A percentile compares a stretch with the other conserved stretches of the same genome.
Conservation (phyloP, 2,888 invertebrate species). For the Amiota mariae region DNA sequence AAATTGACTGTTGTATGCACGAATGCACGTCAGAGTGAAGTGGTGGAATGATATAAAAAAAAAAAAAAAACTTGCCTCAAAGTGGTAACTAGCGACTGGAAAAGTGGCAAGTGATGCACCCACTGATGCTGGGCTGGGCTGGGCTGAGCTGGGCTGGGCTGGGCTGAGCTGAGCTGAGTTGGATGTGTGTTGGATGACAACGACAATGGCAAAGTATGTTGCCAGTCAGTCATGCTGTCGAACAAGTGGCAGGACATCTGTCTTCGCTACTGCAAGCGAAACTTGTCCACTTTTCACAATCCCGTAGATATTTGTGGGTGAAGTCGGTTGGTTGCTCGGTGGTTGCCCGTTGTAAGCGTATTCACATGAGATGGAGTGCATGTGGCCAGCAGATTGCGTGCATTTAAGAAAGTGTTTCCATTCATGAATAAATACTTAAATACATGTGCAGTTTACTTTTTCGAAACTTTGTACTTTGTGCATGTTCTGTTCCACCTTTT, state of each 20-base stretch:
- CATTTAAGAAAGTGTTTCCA: constrained; percentile 41
- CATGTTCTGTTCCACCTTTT: too few relatives aligned
- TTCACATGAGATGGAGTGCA: background rate
- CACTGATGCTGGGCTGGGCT: too few relatives aligned
- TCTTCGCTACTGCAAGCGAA: constrained; percentile 14
- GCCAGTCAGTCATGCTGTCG: constrained; percentile 10
- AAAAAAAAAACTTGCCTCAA: background rate
- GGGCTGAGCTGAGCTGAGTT: too few relatives aligned
- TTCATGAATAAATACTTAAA: constrained; percentile 47
- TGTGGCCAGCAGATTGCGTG: constrained; percentile 7
- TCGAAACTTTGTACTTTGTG: too few relatives aligned
- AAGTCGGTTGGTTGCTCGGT: background rate
- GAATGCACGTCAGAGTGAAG: constrained; percentile 16
- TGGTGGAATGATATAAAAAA: background rate
- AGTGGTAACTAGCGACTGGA: background rate
- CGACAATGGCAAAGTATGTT: background rate
- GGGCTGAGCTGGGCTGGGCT: too few relatives aligned
- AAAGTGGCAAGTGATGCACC: background rate
- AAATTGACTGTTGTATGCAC: constrained; percentile 26
- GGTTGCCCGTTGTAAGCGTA: too few relatives aligned
- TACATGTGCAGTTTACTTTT: constrained; percentile 29
- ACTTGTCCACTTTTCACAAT: constrained; percentile 40
- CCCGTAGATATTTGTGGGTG: constrained; percentile 36
- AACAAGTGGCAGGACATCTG: constrained; percentile 20
- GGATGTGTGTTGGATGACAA: too few relatives aligned